Base-by-base conservation (phyloP, 2,113 vertebrate genomes). In the Struthio camelus region DNA sequence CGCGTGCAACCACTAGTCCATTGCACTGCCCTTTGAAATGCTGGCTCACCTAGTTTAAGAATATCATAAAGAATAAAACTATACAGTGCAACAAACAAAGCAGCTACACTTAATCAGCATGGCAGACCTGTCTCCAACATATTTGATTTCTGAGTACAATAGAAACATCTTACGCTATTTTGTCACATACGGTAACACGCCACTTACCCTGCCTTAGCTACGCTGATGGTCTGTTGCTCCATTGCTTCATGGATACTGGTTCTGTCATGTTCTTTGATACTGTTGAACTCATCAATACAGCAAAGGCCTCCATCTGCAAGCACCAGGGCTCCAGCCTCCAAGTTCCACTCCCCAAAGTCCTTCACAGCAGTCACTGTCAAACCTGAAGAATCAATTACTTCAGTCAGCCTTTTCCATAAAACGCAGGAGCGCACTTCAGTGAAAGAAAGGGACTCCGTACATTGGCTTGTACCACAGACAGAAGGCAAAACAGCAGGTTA, bases 251-350 rank as follows among this genome's bases (percentile, higher is more conserved):
- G 99, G 96, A 99, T 99, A 95, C 99, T 99, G 95, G 99, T 99
- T 89, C 99, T 98, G 94, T 99, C 99, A 17, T 99, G 99, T 67
- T 99, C 99, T 94, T 99, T 99, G 96, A 99, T 99, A 94, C 99
- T 99, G 76, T 98, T 99, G 97, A 99, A 99, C 87, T 99, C 99
- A 3, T 99, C 99, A 24, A 99, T 99, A 96, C 99, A 99, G 97
- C 99, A 99, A 56, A 99, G 97, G 36, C 99, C 99, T 10, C 99
- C 99, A 79, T 99, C 99, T 36, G 99, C 98, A 87, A 99, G 98
- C 25, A 99, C 99, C 94, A 99, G 97, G 0, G 99, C 98, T n/a
- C 98, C 98, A 65, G 98, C 98, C 91, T 98, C 98, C 97, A 99
- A 96, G 92, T 98, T 98, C 98, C 98, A 99, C 72, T 98, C 98